These are phyloP conservation scores for Crioceris asparagi DNA, from an alignment of 2,888 invertebrate species.

Conservation along the genomic window DNA sequence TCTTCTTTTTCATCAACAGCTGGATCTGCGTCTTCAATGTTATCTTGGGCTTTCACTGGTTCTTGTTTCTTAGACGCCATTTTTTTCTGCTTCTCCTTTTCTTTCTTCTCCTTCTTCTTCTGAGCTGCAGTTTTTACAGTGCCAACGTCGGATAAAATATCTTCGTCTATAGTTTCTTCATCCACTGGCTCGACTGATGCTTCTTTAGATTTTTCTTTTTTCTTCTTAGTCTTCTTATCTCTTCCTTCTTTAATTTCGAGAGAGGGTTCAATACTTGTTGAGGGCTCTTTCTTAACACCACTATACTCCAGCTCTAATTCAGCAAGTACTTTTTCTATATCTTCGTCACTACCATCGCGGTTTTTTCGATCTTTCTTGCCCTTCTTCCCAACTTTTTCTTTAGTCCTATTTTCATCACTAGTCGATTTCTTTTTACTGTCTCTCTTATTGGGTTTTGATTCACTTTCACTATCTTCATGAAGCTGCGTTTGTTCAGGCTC, in stretches of 20 bases:
- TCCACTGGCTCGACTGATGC: conserved; percentile 10
- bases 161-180: conserved; percentile 31
- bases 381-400: conserved; percentile 48
- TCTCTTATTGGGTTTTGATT: conserved; percentile 34
- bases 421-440: conserved; percentile 37
- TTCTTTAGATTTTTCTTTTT: conserved; percentile 23
- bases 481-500: conserved; percentile 26
- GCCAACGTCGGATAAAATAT: conserved; percentile 44
- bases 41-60: conserved; percentile 14
- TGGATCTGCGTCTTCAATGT: conserved; percentile 22
- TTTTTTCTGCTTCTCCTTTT: conserved; percentile 67
- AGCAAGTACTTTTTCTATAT: conserved; percentile 72
- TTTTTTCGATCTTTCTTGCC: conserved; percentile 63
- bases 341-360: conserved; percentile 68
- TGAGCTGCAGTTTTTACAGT: conserved; percentile 74
- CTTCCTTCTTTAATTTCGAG: too few species aligned
- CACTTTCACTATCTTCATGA: conserved; percentile 34
- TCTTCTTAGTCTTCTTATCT: conserved; percentile 17
- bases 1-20: conserved; percentile 39
- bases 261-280: too few species aligned
- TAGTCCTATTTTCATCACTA: conserved; percentile 34
- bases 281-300: conserved; percentile 31
- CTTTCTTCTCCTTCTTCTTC: conserved; percentile 84
- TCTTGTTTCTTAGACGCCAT: conserved; percentile 47
- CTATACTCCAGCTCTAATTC: conserved; percentile 74